These are phyloP conservation scores for Apolygus lucorum DNA, from an alignment of 1,140 invertebrate species.

Conservation along the genomic window DNA sequence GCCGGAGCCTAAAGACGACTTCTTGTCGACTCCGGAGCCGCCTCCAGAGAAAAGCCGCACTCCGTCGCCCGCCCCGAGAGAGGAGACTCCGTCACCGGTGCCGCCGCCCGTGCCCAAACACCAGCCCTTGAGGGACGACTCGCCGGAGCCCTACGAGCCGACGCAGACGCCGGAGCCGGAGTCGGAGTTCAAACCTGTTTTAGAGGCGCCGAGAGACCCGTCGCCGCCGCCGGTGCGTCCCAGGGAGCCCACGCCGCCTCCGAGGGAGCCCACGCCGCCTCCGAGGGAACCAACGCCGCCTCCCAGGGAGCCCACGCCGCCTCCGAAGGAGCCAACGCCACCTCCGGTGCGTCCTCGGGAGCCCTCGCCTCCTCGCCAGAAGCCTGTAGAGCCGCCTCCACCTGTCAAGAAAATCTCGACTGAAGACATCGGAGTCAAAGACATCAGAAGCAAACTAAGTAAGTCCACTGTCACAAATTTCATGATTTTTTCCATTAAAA, in stretches of 20 bases:
- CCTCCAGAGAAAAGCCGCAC: not conserved
- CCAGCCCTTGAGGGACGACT: constrained; percentile 13
- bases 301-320: constrained; percentile 1
- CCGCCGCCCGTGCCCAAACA: constrained; percentile 17
- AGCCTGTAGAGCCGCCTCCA: not conserved
- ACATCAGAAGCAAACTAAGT: constrained; percentile 23
- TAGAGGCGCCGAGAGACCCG: not conserved
- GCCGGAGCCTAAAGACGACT: not conserved
- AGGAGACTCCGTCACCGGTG: constrained; percentile 22
- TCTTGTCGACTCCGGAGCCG: not conserved
- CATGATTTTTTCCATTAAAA: not conserved
- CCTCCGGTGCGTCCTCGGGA: not conserved
- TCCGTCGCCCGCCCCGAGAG: not conserved
- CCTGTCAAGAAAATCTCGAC: not conserved
- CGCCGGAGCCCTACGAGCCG: constrained; percentile 11
- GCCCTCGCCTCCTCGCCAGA: not conserved
- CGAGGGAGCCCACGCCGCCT: not conserved
- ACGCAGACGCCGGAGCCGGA: constrained; percentile 17
- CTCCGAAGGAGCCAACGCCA: not conserved
- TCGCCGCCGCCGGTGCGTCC: not conserved
- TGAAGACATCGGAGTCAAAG: constrained; percentile 22
- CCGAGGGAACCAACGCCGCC: not conserved
- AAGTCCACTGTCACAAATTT: constrained; percentile 9
- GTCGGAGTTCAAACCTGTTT: not conserved
- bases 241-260: not conserved